These are phyloP conservation scores for Hololepta plana DNA, from an alignment of 2,888 invertebrate species.

Conservation along the genomic window DNA sequence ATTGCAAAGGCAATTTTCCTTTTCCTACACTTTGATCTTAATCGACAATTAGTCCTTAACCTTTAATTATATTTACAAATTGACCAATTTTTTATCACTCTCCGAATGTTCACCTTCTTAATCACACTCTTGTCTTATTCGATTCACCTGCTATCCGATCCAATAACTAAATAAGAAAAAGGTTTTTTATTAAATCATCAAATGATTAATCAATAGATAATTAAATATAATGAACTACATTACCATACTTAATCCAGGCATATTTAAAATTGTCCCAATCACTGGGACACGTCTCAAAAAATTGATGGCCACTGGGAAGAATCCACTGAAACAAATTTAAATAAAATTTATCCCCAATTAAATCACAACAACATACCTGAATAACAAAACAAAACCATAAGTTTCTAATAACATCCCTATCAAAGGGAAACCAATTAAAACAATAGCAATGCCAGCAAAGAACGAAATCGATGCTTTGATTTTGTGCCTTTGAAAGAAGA, in stretches of 20 bases:
- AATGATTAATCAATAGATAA: not conserved
- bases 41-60: too few species aligned
- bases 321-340: slow-evolving; percentile 54
- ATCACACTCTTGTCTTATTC: slow-evolving; percentile 67
- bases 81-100: too few species aligned
- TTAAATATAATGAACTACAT: slow-evolving; percentile 2
- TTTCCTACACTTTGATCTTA: too few species aligned
- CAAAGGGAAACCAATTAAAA: slow-evolving; percentile 89
- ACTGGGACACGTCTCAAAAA: slow-evolving; percentile 88
- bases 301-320: slow-evolving; percentile 91
- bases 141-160: slow-evolving; percentile 69
- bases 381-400: slow-evolving; percentile 82
- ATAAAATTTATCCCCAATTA: slow-evolving; percentile 2
- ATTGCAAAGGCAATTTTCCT: too few species aligned
- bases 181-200: slow-evolving; percentile 4
- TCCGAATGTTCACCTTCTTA: too few species aligned
- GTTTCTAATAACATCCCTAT: slow-evolving; percentile 92
- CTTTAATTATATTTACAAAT: not conserved
- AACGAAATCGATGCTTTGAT: slow-evolving; percentile 77
- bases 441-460: slow-evolving; percentile 82
- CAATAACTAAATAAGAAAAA: slow-evolving; percentile 40
- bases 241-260: slow-evolving; percentile 79
- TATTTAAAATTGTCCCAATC: slow-evolving; percentile 69
- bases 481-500: slow-evolving; percentile 97
- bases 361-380: slow-evolving; percentile 38